Percentiles rank a stretch among this genome's conserved stretches.
phyloP scores from a whole-genome alignment of 2,797 vertebrate genomes.

The Leptatherina wallacei region DNA sequence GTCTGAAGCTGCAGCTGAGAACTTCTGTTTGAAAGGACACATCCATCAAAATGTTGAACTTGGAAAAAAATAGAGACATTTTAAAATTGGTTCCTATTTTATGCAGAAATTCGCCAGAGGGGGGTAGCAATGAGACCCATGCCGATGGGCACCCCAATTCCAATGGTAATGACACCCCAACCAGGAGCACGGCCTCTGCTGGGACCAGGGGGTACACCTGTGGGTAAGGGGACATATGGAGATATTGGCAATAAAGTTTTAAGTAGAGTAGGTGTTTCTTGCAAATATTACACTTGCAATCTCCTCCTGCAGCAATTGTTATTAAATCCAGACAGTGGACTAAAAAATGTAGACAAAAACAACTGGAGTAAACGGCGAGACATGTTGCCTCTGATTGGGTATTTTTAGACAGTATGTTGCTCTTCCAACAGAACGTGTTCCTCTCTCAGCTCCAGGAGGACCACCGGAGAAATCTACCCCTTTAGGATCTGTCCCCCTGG shows the following conservation, averaged over 20 bases:
- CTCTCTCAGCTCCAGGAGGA: conserved; percentile 87
- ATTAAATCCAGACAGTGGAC: neutral
- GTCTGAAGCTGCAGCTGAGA: neutral
- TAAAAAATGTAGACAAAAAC: conserved; percentile 2
- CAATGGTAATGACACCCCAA: conserved; percentile 59
- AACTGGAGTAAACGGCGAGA: neutral
- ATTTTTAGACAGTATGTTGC: conserved; percentile 26
- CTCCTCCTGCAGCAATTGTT: neutral
- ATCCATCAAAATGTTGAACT: neutral
- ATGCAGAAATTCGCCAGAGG: conserved; percentile 91
- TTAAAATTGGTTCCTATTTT: neutral
- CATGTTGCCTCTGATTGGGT: conserved; percentile 19
- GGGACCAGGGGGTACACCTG: conserved; percentile 60
- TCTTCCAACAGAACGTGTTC: conserved; percentile 73
- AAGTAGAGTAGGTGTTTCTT: neutral
- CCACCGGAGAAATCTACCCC: conserved; percentile 84
- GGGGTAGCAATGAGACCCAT: conserved; percentile 87
- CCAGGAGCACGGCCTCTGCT: conserved; percentile 49
- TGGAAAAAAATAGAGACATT: neutral
- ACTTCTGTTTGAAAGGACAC: neutral
- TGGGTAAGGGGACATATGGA: conserved; percentile 59
- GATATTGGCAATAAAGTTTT: neutral
- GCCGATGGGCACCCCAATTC: conserved; percentile 62
- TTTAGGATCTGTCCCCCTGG: conserved; percentile 69
- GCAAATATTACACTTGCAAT: neutral